phyloP scores from a whole-genome alignment of 2,888 invertebrate species.

The Heteropelma amictum region DNA sequence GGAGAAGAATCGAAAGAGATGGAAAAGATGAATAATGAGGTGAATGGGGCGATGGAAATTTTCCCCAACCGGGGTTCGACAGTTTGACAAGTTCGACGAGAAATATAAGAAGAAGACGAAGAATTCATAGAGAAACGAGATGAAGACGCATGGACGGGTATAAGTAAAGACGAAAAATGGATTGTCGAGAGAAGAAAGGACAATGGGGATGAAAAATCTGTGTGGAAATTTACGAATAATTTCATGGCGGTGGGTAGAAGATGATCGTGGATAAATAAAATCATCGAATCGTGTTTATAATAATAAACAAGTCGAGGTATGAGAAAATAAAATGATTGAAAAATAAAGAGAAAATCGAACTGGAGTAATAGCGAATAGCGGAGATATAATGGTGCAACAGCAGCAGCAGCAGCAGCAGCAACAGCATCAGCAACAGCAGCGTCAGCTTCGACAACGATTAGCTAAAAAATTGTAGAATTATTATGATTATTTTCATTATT shows the following conservation, averaged over 20 bases:
- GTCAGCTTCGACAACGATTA: constrained; percentile 51
- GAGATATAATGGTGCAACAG: constrained; percentile 62
- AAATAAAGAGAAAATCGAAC: constrained; percentile 11
- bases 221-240: too few species aligned
- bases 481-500: constrained; percentile 34
- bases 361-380: constrained; percentile 52
- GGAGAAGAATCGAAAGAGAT: neutral
- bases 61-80: neutral
- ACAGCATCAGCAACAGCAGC: constrained; percentile 27
- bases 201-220: constrained; percentile 36
- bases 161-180: constrained; percentile 52
- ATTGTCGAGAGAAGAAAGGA: constrained; percentile 56
- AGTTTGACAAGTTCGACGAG: too few species aligned
- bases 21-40: neutral
- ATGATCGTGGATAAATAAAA: constrained; percentile 63
- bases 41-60: neutral
- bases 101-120: too few species aligned
- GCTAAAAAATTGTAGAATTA: constrained; percentile 54
- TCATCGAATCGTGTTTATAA: neutral
- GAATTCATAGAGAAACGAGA: too few species aligned
- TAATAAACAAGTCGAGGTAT: constrained; percentile 28
- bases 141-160: too few species aligned
- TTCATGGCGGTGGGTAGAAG: too few species aligned
- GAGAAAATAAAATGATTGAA: constrained; percentile 7
- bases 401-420: constrained; percentile 58